Conservation (phyloP, 2,888 invertebrate genomes). For the Mythimna impura region DNA sequence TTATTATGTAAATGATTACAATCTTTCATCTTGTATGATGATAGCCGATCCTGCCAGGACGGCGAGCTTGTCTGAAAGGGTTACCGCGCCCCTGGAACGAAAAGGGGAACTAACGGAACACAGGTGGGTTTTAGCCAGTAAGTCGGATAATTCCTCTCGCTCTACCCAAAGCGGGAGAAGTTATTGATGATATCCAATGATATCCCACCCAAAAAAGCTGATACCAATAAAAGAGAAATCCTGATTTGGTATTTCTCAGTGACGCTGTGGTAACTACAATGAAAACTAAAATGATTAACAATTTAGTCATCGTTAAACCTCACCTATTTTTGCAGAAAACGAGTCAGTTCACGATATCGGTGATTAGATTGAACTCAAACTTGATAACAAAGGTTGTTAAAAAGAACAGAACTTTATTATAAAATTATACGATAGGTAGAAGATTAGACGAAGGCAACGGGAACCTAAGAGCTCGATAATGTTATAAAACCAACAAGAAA, state of each 20-base stretch:
- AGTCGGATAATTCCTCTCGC: no score
- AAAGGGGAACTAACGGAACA: no score
- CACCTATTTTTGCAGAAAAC: constrained; percentile 7
- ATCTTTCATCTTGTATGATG: not conserved
- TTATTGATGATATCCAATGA: no score
- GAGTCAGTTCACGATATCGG: not conserved
- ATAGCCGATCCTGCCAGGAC: not conserved
- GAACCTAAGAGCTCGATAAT: constrained; percentile 34
- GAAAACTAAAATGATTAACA: not conserved
- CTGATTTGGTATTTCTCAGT: not conserved
- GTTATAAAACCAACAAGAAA: constrained; percentile 14
- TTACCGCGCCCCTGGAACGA: no score
- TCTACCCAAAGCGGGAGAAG: no score
- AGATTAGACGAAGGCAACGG: constrained; percentile 24
- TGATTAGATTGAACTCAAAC: constrained; percentile 32
- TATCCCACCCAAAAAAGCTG: no score
- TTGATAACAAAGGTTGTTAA: constrained; percentile 24
- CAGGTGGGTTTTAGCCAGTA: no score
- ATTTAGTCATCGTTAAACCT: constrained; percentile 12
- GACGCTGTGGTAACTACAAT: not conserved
- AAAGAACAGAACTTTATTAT: not conserved
- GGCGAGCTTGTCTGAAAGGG: no score
- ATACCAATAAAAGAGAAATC: not conserved
- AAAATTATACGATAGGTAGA: constrained; percentile 3
- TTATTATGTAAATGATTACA: constrained; percentile 12